These are phyloP conservation scores for Carpatolechia fugitivella DNA, from an alignment of 2,888 invertebrate species.

Conservation along the genomic window DNA sequence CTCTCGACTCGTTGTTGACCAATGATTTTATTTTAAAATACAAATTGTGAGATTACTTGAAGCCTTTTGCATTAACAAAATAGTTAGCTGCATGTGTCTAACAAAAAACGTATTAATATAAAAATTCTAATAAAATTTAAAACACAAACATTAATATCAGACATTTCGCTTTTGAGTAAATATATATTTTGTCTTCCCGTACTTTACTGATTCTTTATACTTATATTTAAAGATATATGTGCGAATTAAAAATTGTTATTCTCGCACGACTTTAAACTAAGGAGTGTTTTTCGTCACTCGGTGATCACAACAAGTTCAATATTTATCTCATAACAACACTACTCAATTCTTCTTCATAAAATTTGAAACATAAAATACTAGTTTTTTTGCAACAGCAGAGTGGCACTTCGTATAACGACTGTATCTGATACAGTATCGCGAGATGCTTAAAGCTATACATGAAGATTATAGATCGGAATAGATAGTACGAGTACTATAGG, in stretches of 20 bases:
- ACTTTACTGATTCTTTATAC: no score
- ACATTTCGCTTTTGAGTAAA: no score
- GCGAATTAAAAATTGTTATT: no score
- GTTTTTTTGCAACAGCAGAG: slow-evolving; percentile 37
- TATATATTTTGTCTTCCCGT: no score
- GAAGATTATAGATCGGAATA: no score
- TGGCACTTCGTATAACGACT: slow-evolving; percentile 64
- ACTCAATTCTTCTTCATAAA: background rate
- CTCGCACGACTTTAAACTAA: background rate
- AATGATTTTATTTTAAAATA: background rate
- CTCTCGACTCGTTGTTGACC: no score
- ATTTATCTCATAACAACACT: background rate
- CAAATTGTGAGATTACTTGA: background rate
- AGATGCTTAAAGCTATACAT: slow-evolving; percentile 58
- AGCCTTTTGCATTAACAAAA: background rate
- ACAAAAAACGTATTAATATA: background rate
- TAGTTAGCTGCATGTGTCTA: background rate
- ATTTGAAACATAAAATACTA: background rate
- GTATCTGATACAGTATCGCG: slow-evolving; percentile 70
- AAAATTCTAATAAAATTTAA: no score
- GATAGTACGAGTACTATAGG: no score
- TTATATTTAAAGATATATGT: no score
- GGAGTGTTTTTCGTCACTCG: background rate
- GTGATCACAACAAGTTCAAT: background rate
- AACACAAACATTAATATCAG: background rate